Base-by-base conservation (phyloP, 2,797 vertebrate species). In the Ctenopoma kingsleyae region DNA sequence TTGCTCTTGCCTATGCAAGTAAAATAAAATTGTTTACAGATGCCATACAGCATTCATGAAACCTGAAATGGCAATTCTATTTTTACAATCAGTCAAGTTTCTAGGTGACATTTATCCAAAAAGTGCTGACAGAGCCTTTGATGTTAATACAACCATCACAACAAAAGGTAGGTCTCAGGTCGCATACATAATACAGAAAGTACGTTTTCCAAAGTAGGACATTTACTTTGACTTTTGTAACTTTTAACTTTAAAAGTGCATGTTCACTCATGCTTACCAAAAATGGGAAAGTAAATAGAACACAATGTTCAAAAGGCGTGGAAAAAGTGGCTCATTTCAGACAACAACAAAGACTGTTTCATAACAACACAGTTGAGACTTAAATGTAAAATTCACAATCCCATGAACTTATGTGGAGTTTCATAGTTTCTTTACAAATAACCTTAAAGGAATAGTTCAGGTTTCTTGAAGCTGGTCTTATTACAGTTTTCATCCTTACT, bases 51-150 rank as follows among this genome's bases (percentile, higher is more conserved):
- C 16, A 48, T 72, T 70, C 9, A 68, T 71, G 38, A 62, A 54
- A 70, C 27, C 66, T 40, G 1, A 69, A 73, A 58, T 20, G 15
- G 2, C 19, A 69, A 22, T 74, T 78, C 60, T 70, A 57, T 74
- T 83, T 83, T 55, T 69, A 32, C 30, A 71, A 46, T 57, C 35
- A 53, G 20, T 47, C 25, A 66, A 44, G 40, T 57, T 56, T 82
- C 44, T 35, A 25, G 53, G 48, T 13, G 20, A 63, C 51, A 54
- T 40, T 59, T 8, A 46, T 13, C 59, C 17, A 57, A 49, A 71
- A 41, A 4, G 4, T 40, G 17, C 10, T 41, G 32, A 46, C 16
- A n/a, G 49, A 67, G 74, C 12, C 47, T 61, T 78, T 63, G 32
- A 65, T 61, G 36, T 76, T 15, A 51, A 59, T 50, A 54, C 38